A percentile compares a stretch with the other conserved stretches of the same genome.
These are phyloP conservation scores for Gopherus flavomarginatus DNA, from an alignment of 2,113 vertebrate genomes.

Conservation along the genomic window DNA sequence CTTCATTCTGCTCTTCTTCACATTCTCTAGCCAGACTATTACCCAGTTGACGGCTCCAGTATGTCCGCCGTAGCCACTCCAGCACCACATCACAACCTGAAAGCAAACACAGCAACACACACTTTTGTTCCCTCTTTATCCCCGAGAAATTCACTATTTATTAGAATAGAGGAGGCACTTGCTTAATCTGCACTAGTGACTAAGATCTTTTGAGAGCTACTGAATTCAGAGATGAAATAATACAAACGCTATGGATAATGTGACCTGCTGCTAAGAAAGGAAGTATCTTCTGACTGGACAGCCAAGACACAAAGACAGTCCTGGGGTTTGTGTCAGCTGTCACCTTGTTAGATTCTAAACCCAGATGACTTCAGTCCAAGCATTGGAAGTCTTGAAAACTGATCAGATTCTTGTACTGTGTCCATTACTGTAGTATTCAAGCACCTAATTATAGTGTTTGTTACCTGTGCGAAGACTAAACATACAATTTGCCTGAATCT, in stretches of 20 bases:
- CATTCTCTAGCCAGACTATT: slow-evolving; percentile 81
- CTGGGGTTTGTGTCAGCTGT: not conserved
- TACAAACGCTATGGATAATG: not conserved
- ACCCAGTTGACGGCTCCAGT: slow-evolving; percentile 92
- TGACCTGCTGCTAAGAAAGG: not conserved
- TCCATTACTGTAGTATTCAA: not conserved
- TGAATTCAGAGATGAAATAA: not conserved
- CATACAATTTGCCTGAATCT: not conserved
- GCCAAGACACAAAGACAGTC: not conserved
- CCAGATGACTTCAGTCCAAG: not conserved
- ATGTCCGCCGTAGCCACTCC: slow-evolving; percentile 93
- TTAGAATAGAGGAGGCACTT: not conserved
- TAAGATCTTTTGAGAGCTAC: not conserved
- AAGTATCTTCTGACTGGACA: not conserved
- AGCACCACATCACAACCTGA: slow-evolving; percentile 90
- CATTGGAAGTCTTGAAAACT: not conserved
- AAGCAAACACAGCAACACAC: not conserved
- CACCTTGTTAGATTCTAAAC: not conserved
- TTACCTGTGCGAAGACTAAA: not conserved
- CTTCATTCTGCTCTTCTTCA: slow-evolving; percentile 76
- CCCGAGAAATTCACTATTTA: not conserved
- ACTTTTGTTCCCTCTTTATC: not conserved
- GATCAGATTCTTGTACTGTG: not conserved
- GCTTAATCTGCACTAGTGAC: not conserved
- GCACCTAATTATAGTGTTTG: accelerated